Percentiles rank a stretch among this genome's conserved stretches.
Evolutionary conservation across 2,797 vertebrate genomes (phyloP).

Genomic region (Amblyopsis hoosieri): DNA sequence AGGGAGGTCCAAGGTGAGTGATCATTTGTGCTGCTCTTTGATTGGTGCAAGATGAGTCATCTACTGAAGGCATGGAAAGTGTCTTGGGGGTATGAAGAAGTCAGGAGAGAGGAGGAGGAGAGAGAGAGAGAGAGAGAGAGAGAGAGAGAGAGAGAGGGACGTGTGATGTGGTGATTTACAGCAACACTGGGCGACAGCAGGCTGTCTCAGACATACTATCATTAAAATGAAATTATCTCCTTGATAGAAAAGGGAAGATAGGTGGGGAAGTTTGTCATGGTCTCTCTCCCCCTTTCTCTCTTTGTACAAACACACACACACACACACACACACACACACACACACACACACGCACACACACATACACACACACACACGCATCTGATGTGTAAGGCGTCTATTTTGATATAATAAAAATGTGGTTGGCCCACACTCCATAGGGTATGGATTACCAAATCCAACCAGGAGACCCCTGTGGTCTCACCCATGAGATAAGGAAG

Average conservation of each 20-base stretch:
- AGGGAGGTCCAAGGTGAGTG: slow-evolving; percentile 86
- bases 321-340: slow-evolving; percentile 1
- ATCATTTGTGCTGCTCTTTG: slow-evolving; percentile 84
- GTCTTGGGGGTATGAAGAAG: slow-evolving; percentile 87
- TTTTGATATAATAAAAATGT: too few species aligned
- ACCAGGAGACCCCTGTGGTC: slow-evolving; percentile 27
- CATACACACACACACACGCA: slow-evolving; percentile 6
- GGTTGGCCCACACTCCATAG: slow-evolving; percentile 6
- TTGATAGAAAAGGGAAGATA: slow-evolving; percentile 76
- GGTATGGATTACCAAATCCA: slow-evolving; percentile 13
- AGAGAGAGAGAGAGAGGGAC: slow-evolving; percentile 83
- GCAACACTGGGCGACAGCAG: slow-evolving; percentile 79
- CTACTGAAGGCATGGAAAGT: slow-evolving; percentile 89
- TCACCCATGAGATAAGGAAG: slow-evolving; percentile 26
- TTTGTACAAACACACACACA: neutral
- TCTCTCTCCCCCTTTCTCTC: slow-evolving; percentile 21
- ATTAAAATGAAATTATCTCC: slow-evolving; percentile 95
- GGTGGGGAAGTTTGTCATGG: slow-evolving; percentile 66
- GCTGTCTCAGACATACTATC: slow-evolving; percentile 86
- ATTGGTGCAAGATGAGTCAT: slow-evolving; percentile 90
- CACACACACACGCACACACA: slow-evolving; percentile 4
- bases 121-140: slow-evolving; percentile 83
- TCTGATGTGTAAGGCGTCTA: too few species aligned
- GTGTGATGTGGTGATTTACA: slow-evolving; percentile 95
- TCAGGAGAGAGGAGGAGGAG: slow-evolving; percentile 74